Conservation (phyloP, 2,888 invertebrate species). For the Rhingia rostrata region DNA sequence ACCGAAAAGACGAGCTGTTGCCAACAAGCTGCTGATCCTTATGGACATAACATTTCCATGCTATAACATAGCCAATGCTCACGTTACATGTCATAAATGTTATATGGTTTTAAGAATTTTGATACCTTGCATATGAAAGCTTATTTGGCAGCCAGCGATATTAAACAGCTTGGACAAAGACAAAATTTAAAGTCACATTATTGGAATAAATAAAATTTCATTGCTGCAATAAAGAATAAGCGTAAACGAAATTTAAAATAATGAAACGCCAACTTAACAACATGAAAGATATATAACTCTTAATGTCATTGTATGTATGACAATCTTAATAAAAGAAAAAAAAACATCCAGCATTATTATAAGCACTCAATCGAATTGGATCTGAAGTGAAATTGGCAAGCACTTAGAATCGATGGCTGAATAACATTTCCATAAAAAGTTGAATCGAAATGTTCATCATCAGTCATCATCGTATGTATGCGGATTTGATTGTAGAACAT, state of each 20-base stretch:
- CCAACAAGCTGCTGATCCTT: no score
- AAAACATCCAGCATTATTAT: neutral
- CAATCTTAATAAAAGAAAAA: no score
- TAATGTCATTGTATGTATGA: no score
- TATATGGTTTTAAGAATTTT: no score
- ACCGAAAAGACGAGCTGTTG: no score
- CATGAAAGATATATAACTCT: no score
- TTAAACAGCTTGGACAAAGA: neutral
- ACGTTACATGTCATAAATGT: no score
- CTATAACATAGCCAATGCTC: no score
- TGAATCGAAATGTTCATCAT: constrained; percentile 33
- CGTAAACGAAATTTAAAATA: neutral
- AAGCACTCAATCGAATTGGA: constrained; percentile 53
- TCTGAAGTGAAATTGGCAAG: constrained; percentile 18
- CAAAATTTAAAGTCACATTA: neutral
- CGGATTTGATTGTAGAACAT: constrained; percentile 31
- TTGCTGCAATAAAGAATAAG: neutral
- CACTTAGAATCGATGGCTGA: neutral
- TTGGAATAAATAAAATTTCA: neutral
- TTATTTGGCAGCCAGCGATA: no score
- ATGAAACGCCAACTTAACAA: no score
- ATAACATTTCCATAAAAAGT: constrained; percentile 3
- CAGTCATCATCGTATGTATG: constrained; percentile 40
- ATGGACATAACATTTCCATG: no score
- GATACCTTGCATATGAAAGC: no score